Percentiles rank a stretch among this genome's conserved stretches.
Conservation (phyloP, 2,113 vertebrate genomes). For the Leiothrix lutea region DNA sequence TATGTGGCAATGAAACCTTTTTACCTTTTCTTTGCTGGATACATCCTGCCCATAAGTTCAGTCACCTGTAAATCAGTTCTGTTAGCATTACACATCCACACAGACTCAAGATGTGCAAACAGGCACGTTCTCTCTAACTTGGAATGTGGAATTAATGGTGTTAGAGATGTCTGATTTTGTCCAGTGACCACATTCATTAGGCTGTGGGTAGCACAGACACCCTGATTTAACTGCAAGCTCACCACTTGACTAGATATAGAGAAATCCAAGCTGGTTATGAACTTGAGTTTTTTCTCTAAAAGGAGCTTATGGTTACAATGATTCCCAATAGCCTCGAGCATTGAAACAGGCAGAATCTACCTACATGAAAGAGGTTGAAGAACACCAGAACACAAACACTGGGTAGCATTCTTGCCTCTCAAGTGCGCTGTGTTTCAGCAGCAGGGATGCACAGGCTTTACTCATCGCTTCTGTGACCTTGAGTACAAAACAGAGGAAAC, state of each 20-base stretch:
- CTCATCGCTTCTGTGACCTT: neutral
- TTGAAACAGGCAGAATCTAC: neutral
- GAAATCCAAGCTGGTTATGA: neutral
- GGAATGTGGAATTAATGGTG: neutral
- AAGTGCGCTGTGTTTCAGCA: neutral
- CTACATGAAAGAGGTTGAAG: neutral
- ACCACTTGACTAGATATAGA: neutral
- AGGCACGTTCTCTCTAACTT: neutral
- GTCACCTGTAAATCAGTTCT: neutral
- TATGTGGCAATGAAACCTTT: neutral
- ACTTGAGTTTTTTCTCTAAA: neutral
- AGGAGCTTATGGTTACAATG: neutral
- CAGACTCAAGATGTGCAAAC: neutral
- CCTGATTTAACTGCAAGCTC: neutral
- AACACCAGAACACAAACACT: neutral
- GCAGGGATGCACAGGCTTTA: neutral
- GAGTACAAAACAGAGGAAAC: neutral
- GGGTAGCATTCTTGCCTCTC: neutral
- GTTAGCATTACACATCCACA: neutral
- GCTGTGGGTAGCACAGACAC: neutral
- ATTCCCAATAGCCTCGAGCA: neutral
- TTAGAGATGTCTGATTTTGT: neutral
- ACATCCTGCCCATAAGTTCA: rapidly evolving
- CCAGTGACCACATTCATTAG: neutral
- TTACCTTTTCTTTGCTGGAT: neutral